Base-by-base conservation (phyloP, 2,888 invertebrate genomes). In the Eilema griseolum region DNA sequence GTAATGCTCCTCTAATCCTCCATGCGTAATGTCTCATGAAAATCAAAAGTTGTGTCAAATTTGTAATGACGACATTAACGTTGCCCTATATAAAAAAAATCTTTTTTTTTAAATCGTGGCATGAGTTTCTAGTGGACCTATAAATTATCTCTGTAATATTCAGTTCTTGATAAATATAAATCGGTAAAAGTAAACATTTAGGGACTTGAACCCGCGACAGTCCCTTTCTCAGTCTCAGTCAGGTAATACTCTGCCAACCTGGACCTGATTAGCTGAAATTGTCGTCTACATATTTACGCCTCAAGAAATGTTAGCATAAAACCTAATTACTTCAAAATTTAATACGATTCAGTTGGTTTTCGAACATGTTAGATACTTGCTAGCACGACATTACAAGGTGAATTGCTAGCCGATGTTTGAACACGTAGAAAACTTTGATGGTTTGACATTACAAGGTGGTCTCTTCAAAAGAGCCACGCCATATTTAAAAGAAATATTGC, bases 381-480 rank as follows among this genome's bases (percentile, higher is more conserved):
- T 52, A n/a, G 8, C 8, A 10, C 10, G 52, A 52, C 52, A 52
- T 52, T n/a, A 52, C 52, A 52, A 52, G 52, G 52, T 52, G 46
- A 46, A 46, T n/a, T 46, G 52, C 52, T 73, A 74, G 72, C 70
- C 70, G 70, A 76, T 75, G 79, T 79, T 82, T 80, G 80, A 72
- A 76, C 78, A 76, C 78, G 74, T 73, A 72, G 74, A 71, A 76
- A 78, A 79, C 81, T 77, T 80, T 80, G 81, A 70, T 72, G 67
- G 74, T 81, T 81, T 69, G 78, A 76, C 69, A 71, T 10, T 52
- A 20, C 52, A 81, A 82, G 78, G 83, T 81, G 73, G 73, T 71
- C 71, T 80, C 74, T 75, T 73, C 60, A 76, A 69, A 71, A 61
- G 77, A 75, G 77, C 79, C 79, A 72, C 77, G 78, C 78, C 80